Evolutionary conservation across 2,797 vertebrate species (phyloP).

Genomic region (Okamejei kenojei): DNA sequence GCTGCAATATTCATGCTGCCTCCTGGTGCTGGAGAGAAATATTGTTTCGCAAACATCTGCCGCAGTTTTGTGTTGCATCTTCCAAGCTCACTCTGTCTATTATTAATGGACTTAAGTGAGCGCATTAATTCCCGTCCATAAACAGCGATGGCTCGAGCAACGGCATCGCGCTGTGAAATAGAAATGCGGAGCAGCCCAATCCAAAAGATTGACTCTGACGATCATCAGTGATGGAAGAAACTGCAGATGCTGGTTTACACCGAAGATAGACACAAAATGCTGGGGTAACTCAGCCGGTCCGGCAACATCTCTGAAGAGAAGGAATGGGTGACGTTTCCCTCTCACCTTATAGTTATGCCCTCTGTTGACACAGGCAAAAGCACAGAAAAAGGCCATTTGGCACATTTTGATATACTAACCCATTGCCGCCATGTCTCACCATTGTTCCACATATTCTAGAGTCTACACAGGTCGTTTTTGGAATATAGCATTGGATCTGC

Average conservation of each 20-base stretch:
- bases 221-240: not conserved
- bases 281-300: no score
- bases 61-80: not conserved
- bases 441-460: no score
- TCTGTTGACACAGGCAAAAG: no score
- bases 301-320: no score
- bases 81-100: not conserved
- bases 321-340: no score
- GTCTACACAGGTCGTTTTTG: no score
- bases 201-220: not conserved
- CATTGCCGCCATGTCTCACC: not conserved
- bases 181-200: not conserved
- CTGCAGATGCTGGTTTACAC: no score
- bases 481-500: not conserved
- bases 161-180: not conserved
- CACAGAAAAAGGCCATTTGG: not conserved
- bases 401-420: not conserved
- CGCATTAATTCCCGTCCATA: constrained; percentile 6
- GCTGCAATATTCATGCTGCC: not conserved
- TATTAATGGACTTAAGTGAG: no score
- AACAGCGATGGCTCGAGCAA: not conserved
- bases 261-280: no score
- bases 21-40: not conserved
- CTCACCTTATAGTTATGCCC: no score
- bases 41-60: constrained; percentile 19